Conservation (phyloP, 1,140 invertebrate genomes). For the Drosophila miranda region DNA sequence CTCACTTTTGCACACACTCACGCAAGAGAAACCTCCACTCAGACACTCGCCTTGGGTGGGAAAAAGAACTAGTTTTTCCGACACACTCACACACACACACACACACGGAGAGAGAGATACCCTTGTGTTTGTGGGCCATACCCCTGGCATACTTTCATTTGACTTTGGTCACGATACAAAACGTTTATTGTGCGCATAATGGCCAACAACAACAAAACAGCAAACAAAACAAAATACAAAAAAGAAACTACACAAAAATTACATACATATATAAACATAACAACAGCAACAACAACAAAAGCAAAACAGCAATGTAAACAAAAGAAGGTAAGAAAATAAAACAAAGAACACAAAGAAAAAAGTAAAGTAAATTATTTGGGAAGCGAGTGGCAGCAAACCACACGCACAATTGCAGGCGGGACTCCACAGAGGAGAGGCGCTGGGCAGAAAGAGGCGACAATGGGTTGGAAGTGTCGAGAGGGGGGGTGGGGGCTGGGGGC, state of each 20-base stretch:
- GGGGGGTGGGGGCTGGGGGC: not conserved
- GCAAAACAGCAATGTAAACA: conserved; percentile 64
- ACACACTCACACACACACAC: conserved; percentile 11
- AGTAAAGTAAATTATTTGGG: conserved; percentile 72
- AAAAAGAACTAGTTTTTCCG: conserved; percentile 32
- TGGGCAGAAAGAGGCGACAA: too few species aligned
- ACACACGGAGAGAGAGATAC: not conserved
- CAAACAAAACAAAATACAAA: conserved; percentile 18
- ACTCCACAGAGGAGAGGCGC: not conserved
- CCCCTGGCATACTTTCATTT: conserved; percentile 79
- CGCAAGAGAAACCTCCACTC: conserved; percentile 31
- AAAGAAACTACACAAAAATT: conserved; percentile 36
- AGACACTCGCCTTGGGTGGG: conserved; percentile 41
- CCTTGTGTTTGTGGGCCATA: conserved; percentile 64
- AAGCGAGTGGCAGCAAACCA: conserved; percentile 44
- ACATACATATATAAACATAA: not conserved
- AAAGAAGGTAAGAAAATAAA: conserved; percentile 65
- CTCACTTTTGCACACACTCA: conserved; percentile 9
- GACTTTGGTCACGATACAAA: conserved; percentile 80
- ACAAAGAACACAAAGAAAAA: conserved; percentile 47
- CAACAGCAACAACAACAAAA: conserved; percentile 20
- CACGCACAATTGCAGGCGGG: conserved; percentile 60
- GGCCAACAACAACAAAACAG: conserved; percentile 51
- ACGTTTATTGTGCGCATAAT: conserved; percentile 74
- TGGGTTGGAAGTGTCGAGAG: not conserved